These are phyloP conservation scores for Labeo calbasu DNA, from an alignment of 2,797 vertebrate species.

Conservation along the genomic window DNA sequence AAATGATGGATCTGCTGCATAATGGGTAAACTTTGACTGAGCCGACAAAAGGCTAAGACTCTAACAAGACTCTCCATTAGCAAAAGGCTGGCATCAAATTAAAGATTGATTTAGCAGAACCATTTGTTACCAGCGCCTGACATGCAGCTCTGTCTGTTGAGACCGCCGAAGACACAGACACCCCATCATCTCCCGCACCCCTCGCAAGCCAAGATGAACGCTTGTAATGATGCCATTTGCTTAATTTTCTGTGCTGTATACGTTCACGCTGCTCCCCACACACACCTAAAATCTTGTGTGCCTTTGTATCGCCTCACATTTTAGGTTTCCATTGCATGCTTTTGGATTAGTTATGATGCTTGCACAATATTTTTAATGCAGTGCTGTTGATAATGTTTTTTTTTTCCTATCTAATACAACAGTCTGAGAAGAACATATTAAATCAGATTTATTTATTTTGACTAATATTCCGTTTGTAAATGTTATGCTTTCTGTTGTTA, in stretches of 20 bases:
- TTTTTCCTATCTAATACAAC: not conserved
- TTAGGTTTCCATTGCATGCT: not conserved
- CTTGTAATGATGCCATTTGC: conserved; percentile 83
- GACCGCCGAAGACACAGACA: conserved; percentile 71
- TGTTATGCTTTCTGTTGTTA: not conserved
- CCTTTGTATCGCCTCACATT: conserved; percentile 6
- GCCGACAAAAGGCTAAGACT: conserved; percentile 61
- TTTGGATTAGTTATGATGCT: conserved; percentile 6
- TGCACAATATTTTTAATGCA: not conserved
- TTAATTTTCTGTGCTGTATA: conserved; percentile 67
- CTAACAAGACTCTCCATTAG: conserved; percentile 69
- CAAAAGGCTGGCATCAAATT: conserved; percentile 77
- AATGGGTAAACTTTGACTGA: conserved; percentile 73
- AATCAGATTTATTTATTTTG: not conserved
- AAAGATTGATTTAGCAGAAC: conserved; percentile 79
- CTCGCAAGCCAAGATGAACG: conserved; percentile 81
- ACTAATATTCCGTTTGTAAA: too few species aligned
- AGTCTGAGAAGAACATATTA: not conserved
- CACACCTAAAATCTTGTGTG: conserved; percentile 30
- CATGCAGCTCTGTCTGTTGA: conserved; percentile 73
- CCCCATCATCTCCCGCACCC: conserved; percentile 72
- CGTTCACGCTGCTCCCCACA: conserved; percentile 51
- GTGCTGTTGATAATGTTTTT: not conserved
- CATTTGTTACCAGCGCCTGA: conserved; percentile 80
- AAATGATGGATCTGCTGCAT: conserved; percentile 72